A percentile compares a stretch with the other conserved stretches of the same genome.
These are phyloP conservation scores for Aphelinus certus DNA, from an alignment of 1,140 invertebrate species.

Conservation along the genomic window DNA sequence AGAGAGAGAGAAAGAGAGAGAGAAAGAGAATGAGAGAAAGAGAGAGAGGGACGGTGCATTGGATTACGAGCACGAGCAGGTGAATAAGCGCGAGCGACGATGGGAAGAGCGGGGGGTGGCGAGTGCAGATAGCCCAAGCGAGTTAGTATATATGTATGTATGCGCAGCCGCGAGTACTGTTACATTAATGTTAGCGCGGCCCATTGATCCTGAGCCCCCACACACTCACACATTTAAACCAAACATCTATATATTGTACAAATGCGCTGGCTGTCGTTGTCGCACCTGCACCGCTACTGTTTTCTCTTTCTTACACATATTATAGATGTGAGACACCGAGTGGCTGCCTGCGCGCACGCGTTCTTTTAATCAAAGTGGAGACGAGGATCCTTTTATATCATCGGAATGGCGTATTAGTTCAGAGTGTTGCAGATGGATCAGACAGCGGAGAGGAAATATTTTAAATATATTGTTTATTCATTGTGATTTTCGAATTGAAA, in stretches of 20 bases:
- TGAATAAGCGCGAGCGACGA: slow-evolving; percentile 38
- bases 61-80: slow-evolving; percentile 48
- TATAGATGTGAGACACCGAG: background rate
- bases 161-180: slow-evolving; percentile 57
- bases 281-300: background rate
- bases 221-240: background rate
- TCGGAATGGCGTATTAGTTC: too few species aligned
- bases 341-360: background rate
- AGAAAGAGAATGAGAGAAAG: background rate
- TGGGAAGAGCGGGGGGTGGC: background rate
- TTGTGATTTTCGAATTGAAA: too few species aligned
- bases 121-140: slow-evolving; percentile 36
- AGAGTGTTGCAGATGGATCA: too few species aligned
- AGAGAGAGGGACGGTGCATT: slow-evolving; percentile 40
- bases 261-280: background rate
- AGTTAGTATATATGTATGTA: slow-evolving; percentile 59
- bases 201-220: slow-evolving; percentile 53
- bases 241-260: too few species aligned
- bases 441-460: too few species aligned
- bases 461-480: too few species aligned
- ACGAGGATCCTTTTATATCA: too few species aligned
- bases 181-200: slow-evolving; percentile 57
- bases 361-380: too few species aligned
- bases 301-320: background rate
- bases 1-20: background rate